Conservation (phyloP, 2,113 vertebrate species). For the Apus apus region DNA sequence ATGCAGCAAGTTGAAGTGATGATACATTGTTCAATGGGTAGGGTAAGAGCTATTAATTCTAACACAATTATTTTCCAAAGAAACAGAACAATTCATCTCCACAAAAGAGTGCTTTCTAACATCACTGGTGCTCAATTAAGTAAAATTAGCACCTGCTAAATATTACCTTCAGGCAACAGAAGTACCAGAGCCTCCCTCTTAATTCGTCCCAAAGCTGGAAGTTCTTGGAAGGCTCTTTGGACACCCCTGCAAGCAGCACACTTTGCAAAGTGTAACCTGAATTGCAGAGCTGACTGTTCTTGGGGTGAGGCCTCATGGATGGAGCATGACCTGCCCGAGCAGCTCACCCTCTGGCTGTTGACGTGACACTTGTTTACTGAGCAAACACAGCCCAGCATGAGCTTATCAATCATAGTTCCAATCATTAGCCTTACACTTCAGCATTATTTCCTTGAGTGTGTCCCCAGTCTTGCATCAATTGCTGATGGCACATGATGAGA, state of each 20-base stretch:
- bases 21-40: not conserved
- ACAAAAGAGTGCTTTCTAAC: not conserved
- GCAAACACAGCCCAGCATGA: not conserved
- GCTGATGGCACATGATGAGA: not conserved
- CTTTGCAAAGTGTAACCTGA: not conserved
- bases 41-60: not conserved
- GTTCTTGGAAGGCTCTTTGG: not conserved
- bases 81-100: not conserved
- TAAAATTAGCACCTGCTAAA: not conserved
- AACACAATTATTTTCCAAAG: not conserved
- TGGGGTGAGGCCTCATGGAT: fast-evolving
- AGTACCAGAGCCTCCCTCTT: not conserved
- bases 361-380: not conserved
- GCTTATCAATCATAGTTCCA: not conserved
- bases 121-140: not conserved
- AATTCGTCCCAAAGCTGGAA: not conserved
- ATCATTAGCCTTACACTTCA: not conserved
- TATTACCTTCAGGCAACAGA: not conserved
- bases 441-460: not conserved
- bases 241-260: not conserved
- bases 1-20: not conserved
- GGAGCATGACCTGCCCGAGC: not conserved
- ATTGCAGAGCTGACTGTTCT: not conserved
- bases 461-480: not conserved
- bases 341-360: not conserved